Base-by-base conservation (phyloP, 2,888 invertebrate species). In the Holacanthella duospinosa region DNA sequence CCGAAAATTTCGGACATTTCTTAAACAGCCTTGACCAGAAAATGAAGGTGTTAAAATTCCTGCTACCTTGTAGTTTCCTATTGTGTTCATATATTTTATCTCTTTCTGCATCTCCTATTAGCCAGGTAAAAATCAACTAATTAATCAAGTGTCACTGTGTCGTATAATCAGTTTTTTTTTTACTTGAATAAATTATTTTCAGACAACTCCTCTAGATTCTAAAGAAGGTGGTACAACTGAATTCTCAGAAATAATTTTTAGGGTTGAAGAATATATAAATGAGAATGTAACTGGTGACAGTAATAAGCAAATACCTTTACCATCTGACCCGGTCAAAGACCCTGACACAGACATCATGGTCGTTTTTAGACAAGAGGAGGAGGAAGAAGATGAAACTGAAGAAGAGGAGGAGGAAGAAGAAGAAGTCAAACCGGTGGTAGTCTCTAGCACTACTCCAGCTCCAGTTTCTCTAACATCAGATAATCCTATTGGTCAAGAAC, bases 301-400 rank as follows among this genome's bases (percentile, higher is more conserved):
- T 16, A 48, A n/a, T 21, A 48, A 48, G 48, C 48, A n/a, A 21
- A 48, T 21, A 4, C 48, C 48, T 4, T 21, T 48, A 4, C 48
- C 48, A 4, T 9, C 48, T 4, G 48, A 48, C 4, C 16, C 4
- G 48, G 21, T 48, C 12, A 9, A n/a, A 9, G 48, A n/a, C 48
- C 48, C 48, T 4, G 48, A 4, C 4, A 21, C 4, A 4, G 48
- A 21, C 19, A 21, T 48, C 19, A 48, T 48, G 12, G 48, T 48
- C 21, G 48, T 48, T 21, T 48, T 48, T 48, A 48, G 48, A 48
- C 48, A 48, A 48, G 48, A 48, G 43, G 59, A 58, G 19, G 43
- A 9, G 19, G 29, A 43, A 58, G 29, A 29, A 3, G 59, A 58
- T 9, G 29, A 12, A 43, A 43, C 6, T 4, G 43, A 58, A 58